Evolutionary conservation across 1,140 invertebrate genomes (phyloP).

Genomic region (Zaprionus lachaisei): DNA sequence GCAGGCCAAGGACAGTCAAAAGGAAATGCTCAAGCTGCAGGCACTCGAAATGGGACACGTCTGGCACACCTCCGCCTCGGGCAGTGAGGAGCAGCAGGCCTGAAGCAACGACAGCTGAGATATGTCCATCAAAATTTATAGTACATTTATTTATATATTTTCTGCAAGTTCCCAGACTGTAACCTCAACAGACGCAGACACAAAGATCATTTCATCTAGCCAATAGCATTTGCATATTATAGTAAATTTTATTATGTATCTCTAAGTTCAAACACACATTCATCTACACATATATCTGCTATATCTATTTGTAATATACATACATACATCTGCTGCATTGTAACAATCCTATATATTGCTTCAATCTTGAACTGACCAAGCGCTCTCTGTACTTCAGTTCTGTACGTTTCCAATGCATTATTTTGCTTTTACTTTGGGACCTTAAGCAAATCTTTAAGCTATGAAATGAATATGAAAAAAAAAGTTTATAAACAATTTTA

Average conservation of each 20-base stretch:
- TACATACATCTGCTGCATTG: constrained; percentile 4
- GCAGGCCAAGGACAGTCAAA: constrained; percentile 91
- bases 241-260: constrained; percentile 35
- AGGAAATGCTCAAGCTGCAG: constrained; percentile 85
- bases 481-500: constrained; percentile 3
- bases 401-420: constrained; percentile 38
- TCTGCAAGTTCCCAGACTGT: neutral
- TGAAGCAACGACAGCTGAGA: constrained; percentile 19
- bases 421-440: neutral
- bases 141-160: constrained; percentile 2
- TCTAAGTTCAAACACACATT: constrained; percentile 6
- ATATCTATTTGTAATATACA: neutral
- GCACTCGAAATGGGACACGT: constrained; percentile 77
- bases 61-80: constrained; percentile 71
- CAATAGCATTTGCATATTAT: constrained; percentile 59
- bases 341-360: constrained; percentile 3
- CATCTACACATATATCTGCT: neutral
- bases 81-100: constrained; percentile 64
- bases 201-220: constrained; percentile 48
- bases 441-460: neutral
- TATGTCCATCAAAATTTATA: neutral
- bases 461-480: neutral
- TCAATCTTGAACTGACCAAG: neutral
- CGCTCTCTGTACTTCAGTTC: constrained; percentile 49
- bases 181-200: constrained; percentile 13